Evolutionary conservation across 2,888 invertebrate genomes (phyloP), one percentile per base, ranked within the genome.

Genomic region (Drosophila kanekoi): DNA sequence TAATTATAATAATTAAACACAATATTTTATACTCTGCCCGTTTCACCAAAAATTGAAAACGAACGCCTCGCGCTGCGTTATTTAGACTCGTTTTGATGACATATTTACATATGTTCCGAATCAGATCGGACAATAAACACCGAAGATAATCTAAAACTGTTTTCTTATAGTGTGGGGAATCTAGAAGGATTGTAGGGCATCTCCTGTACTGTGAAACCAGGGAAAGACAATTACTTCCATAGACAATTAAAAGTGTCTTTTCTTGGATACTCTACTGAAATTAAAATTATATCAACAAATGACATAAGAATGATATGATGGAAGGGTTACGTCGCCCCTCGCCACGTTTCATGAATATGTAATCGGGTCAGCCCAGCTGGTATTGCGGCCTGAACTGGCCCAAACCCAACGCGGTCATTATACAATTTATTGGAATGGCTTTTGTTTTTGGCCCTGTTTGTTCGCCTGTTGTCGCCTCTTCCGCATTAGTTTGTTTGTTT

Each of bases 261-360:
- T 23, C 13, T 8, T 35, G 16, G 8, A 28, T 11, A 10, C 14
- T 2, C n/a, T 33, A 13, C 8, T 20, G 13, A 32, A 65, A 28
- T 52, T 33, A 4, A 35, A 64, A 40, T 53, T 28, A 40, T 18
- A 28, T 49, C 43, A 40, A 20, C 32, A 53, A 57, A 61, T 62
- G 54, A 59, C 59, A 63, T 70, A 70, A 70, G 54, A 63, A 75
- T 62, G 18, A 51, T 20, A 69, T 59, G 23, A 45, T 20, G 41
- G 28, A 45, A 38, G 38, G n/a, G 43, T 74, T 74, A 43, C 49
- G 61, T 61, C 16, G 61, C n/a, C 56, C 61, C 70, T 57, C 8
- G 58, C 61, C 70, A 58, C 59, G 43, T 41, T 54, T 79, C 87
- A 86, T 81, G 78, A 80, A 87, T 84, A 82, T 81, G 81, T 79